Evolutionary conservation across 2,113 vertebrate genomes (phyloP).

Genomic region (Misgurnus anguillicaudatus): DNA sequence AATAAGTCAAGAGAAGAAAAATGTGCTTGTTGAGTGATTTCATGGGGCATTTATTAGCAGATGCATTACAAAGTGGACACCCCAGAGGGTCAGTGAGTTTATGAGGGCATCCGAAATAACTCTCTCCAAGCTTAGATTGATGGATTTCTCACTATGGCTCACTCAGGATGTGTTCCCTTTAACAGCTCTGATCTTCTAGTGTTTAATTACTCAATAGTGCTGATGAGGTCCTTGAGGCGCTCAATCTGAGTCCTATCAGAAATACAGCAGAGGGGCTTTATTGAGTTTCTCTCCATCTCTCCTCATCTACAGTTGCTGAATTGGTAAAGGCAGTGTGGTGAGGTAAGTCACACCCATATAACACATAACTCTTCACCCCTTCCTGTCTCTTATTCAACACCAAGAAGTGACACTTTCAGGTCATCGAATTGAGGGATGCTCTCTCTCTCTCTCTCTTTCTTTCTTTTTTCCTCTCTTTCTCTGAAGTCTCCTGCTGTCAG

Average conservation of each 20-base stretch:
- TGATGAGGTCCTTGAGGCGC: conserved; percentile 35
- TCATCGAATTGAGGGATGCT: conserved; percentile 36
- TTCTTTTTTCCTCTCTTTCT: neutral
- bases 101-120: neutral
- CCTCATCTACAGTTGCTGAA: conserved; percentile 24
- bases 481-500: conserved; percentile 39
- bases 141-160: conserved; percentile 14
- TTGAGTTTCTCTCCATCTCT: conserved; percentile 3
- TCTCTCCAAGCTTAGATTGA: neutral
- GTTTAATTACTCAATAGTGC: conserved; percentile 49
- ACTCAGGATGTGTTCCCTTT: conserved; percentile 38
- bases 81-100: conserved; percentile 6
- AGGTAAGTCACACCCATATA: conserved; percentile 31
- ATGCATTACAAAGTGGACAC: conserved; percentile 12
- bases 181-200: conserved; percentile 41
- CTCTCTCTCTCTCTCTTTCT: conserved; percentile 2
- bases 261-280: conserved; percentile 14
- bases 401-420: conserved; percentile 46
- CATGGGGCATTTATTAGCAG: neutral
- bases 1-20: neutral
- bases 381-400: conserved; percentile 30
- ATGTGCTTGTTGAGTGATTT: neutral
- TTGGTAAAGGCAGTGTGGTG: conserved; percentile 26
- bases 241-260: conserved; percentile 27
- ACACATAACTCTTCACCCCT: conserved; percentile 31